Evolutionary conservation across 2,797 vertebrate genomes (phyloP).

Genomic region (Sitta carolinensis): DNA sequence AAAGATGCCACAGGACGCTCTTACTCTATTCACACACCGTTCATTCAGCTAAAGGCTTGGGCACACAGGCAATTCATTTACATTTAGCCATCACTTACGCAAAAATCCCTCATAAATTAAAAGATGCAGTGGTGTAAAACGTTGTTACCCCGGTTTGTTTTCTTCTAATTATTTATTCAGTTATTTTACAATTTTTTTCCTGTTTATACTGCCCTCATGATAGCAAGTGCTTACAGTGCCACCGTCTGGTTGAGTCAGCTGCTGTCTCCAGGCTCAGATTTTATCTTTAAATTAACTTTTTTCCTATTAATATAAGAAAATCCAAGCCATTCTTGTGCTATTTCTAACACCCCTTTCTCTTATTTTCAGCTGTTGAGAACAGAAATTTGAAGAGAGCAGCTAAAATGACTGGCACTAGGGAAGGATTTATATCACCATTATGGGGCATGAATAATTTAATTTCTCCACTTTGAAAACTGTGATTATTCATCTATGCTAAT

Average conservation of each 20-base stretch:
- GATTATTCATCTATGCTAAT: neutral
- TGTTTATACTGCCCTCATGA: neutral
- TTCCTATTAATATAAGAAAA: neutral
- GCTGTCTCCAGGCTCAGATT: neutral
- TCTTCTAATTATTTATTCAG: neutral
- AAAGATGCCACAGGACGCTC: neutral
- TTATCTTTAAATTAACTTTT: neutral
- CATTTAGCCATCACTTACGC: neutral
- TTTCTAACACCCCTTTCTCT: neutral
- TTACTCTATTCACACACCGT: neutral
- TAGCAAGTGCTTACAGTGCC: constrained; percentile 73
- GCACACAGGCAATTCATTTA: neutral
- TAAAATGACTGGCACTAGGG: neutral
- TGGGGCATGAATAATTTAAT: neutral
- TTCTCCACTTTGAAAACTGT: neutral
- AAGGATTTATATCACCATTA: neutral
- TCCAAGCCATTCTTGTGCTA: neutral
- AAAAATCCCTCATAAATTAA: neutral
- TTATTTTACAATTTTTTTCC: neutral
- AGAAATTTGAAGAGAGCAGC: neutral
- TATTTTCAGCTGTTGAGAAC: neutral
- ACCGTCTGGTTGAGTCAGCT: constrained; percentile 64
- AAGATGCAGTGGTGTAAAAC: neutral
- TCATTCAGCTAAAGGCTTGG: neutral
- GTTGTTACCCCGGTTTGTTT: neutral